Percentiles rank a stretch among this genome's conserved stretches.
Conservation (phyloP, 2,888 invertebrate species). For the Nephrotoma guestfalica region DNA sequence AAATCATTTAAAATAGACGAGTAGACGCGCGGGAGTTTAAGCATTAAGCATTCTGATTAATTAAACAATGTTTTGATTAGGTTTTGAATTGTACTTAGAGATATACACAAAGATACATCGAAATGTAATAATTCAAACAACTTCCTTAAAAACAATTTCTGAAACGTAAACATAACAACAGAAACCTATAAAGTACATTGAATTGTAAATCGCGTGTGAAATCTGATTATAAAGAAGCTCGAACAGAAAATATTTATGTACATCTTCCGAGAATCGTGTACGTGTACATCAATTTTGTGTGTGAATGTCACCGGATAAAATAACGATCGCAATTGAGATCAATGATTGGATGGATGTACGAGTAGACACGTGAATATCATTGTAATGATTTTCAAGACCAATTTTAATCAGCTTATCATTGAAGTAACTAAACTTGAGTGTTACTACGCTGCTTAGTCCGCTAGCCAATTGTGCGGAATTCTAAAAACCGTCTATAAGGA, state of each 20-base stretch:
- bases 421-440: too few relatives aligned
- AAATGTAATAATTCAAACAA: neutral
- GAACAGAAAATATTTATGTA: neutral
- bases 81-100: neutral
- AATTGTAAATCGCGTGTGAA: neutral
- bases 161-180: neutral
- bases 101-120: neutral
- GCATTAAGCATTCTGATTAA: neutral
- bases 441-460: too few relatives aligned
- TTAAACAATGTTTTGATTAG: neutral
- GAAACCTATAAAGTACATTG: neutral
- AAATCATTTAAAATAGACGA: neutral
- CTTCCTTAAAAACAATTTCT: neutral
- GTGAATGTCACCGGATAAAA: neutral
- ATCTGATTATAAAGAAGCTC: neutral
- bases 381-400: too few relatives aligned
- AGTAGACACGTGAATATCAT: neutral
- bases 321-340: neutral
- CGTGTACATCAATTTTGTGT: neutral
- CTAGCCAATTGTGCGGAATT: too few relatives aligned
- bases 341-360: neutral
- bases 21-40: neutral
- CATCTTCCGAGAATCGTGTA: neutral
- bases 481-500: too few relatives aligned
- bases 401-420: too few relatives aligned